Conservation (phyloP, 2,797 vertebrate species). For the Acropternis orthonyx region DNA sequence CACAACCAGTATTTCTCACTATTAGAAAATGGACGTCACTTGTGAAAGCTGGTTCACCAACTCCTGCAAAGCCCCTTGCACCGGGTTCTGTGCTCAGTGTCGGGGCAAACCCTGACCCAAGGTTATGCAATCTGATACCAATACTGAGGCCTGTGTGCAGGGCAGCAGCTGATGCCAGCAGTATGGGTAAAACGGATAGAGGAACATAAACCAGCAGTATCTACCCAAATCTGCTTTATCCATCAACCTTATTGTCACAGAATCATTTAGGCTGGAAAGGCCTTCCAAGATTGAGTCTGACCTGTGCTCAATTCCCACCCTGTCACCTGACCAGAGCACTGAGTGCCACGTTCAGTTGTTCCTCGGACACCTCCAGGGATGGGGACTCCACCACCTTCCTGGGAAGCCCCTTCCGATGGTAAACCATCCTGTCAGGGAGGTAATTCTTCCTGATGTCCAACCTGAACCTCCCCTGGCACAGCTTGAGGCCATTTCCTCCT, state of each 20-base stretch:
- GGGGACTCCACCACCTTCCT: background rate
- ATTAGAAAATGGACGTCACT: background rate
- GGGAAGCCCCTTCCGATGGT: background rate
- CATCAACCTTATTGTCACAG: background rate
- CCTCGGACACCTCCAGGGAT: background rate
- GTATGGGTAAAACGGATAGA: accelerated
- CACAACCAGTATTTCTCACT: background rate
- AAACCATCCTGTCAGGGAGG: background rate
- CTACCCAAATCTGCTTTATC: background rate
- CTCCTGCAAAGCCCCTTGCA: background rate
- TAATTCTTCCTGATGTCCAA: background rate
- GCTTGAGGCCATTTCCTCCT: accelerated
- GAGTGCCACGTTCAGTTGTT: background rate
- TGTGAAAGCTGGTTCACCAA: background rate
- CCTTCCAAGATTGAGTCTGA: accelerated
- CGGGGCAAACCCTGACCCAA: background rate
- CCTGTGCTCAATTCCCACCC: accelerated
- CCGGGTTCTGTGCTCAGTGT: background rate
- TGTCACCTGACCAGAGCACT: background rate
- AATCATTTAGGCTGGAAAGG: background rate
- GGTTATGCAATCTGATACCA: background rate
- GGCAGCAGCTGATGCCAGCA: background rate
- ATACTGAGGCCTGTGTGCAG: background rate
- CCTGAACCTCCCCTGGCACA: background rate
- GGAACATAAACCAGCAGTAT: background rate